These are phyloP conservation scores for Rhinophrynus dorsalis DNA, from an alignment of 2,797 vertebrate genomes.

Conservation along the genomic window DNA sequence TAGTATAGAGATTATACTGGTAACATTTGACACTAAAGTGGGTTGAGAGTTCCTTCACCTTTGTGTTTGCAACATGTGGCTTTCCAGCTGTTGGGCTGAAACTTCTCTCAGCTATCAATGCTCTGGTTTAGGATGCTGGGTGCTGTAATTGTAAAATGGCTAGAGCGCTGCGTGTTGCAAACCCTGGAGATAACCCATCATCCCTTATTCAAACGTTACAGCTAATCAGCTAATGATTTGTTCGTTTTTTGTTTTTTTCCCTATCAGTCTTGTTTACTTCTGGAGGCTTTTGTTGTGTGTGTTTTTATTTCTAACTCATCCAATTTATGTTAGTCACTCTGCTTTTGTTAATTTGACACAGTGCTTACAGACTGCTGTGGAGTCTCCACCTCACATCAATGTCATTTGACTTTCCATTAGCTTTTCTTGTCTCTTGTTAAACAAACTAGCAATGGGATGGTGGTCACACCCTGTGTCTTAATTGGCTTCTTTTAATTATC, in stretches of 20 bases:
- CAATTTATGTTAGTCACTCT: conserved; percentile 7
- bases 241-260: not conserved
- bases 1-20: too few species aligned
- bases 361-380: not conserved
- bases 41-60: too few species aligned
- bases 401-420: conserved; percentile 21
- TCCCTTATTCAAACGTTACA: not conserved
- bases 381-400: too few species aligned
- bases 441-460: not conserved
- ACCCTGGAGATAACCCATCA: too few species aligned
- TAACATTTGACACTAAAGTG: too few species aligned
- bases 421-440: not conserved
- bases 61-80: too few species aligned
- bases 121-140: too few species aligned
- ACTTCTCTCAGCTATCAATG: too few species aligned
- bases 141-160: too few species aligned
- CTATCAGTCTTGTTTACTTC: conserved; percentile 15
- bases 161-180: too few species aligned
- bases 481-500: conserved; percentile 14
- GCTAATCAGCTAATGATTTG: conserved; percentile 31
- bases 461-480: conserved; percentile 19
- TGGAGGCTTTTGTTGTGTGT: not conserved
- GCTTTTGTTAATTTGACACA: not conserved
- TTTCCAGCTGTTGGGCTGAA: too few species aligned
- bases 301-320: not conserved